Conservation (phyloP, 2,888 invertebrate genomes). For the Tiliacea citrago region DNA sequence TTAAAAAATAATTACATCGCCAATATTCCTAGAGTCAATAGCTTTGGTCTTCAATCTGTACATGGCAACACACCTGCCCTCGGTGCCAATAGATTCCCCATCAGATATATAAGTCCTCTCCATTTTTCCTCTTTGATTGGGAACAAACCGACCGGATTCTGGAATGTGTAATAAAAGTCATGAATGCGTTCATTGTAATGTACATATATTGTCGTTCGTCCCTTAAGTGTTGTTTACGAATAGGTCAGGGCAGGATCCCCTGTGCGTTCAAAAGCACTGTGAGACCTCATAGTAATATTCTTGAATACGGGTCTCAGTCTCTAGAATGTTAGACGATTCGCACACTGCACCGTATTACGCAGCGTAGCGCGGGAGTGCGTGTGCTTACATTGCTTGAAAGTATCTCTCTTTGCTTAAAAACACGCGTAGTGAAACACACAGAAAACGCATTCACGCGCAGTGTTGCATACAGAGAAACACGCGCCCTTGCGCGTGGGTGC, state of each 20-base stretch:
- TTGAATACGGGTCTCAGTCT: neutral
- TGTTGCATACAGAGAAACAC: too few relatives aligned
- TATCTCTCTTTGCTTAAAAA: too few relatives aligned
- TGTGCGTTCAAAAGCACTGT: neutral
- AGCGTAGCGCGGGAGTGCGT: too few relatives aligned
- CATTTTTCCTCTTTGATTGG: slow-evolving; percentile 84
- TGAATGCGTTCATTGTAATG: neutral
- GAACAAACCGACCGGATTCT: slow-evolving; percentile 92
- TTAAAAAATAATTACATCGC: slow-evolving; percentile 87
- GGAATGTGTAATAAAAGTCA: slow-evolving; percentile 55
- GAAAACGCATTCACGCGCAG: too few relatives aligned
- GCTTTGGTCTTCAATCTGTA: slow-evolving; percentile 92
- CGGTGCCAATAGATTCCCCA: slow-evolving; percentile 90
- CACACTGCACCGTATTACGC: too few relatives aligned
- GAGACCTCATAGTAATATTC: neutral
- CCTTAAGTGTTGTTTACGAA: neutral
- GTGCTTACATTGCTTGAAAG: too few relatives aligned
- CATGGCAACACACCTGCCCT: slow-evolving; percentile 92
- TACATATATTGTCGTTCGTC: neutral
- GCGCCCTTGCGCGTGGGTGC: too few relatives aligned
- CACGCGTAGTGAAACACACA: too few relatives aligned
- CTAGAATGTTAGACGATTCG: neutral
- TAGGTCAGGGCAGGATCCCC: neutral
- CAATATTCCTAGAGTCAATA: slow-evolving; percentile 92
- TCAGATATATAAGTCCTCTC: slow-evolving; percentile 92